Evolutionary conservation across 2,888 invertebrate genomes (phyloP), one percentile per base, ranked within the genome.

Genomic region (Pheosia tremula): DNA sequence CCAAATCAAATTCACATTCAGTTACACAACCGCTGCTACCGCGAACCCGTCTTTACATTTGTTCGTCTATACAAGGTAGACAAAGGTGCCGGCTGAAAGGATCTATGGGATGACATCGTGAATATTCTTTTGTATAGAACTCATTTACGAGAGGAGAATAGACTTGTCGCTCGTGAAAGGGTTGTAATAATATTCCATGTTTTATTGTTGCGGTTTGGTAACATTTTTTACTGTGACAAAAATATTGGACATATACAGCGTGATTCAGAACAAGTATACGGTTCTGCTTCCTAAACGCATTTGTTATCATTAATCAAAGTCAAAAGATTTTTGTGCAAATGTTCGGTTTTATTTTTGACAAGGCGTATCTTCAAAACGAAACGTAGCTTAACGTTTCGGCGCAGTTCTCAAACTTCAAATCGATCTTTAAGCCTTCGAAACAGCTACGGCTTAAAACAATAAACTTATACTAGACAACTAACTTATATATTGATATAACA

Each of bases 111-210:
- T 76, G 76, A 74, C 77, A 72, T 75, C 62, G 72, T 69, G 68
- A 72, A 74, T 76, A 72, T 71, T 77, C 72, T 75, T 72, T 73
- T 80, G 72, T 77, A 76, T 58, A 66, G 67, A 79, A 74, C 73
- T 79, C 77, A 76, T 80, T 82, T 73, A 72, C 70, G 63, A 62
- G 57, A 70, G 64, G 58, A 77, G 71, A 77, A 69, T 69, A 68
- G 68, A 66, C 59, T 60, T 57, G 68, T 64, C 69, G 67, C 57
- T 66, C 61, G 62, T 69, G 63, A 70, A 74, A 70, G 72, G 66
- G 66, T 61, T 63, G 60, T 58, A 61, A 70, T 69, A 65, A 62
- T 69, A 69, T 66, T 67, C 59, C 57, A 60, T 60, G 43, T 66
- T 38, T 37, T 69, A 66, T 69, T 69, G 54, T 63, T 60, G 52